phyloP scores from a whole-genome alignment of 2,888 invertebrate genomes.

The Troilus luridus region DNA sequence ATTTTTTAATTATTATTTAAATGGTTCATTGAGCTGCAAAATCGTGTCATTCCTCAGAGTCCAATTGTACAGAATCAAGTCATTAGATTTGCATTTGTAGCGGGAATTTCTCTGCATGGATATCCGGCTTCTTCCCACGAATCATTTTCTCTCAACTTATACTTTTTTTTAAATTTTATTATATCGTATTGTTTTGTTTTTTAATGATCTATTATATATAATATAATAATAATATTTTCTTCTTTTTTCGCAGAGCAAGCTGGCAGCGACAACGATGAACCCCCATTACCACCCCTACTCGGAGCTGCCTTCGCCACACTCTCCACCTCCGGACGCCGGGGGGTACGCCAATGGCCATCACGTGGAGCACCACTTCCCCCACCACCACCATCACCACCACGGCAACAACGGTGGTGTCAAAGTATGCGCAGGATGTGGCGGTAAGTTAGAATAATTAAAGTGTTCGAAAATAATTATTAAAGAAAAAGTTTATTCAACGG shows the following conservation, averaged over 20 bases:
- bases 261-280: slow-evolving; percentile 92
- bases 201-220: too few species aligned
- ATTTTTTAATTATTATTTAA: too few species aligned
- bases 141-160: too few species aligned
- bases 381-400: slow-evolving; percentile 68
- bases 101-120: too few species aligned
- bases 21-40: too few species aligned
- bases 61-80: too few species aligned
- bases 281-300: slow-evolving; percentile 90
- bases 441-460: slow-evolving; percentile 68
- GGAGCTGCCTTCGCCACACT: slow-evolving; percentile 81
- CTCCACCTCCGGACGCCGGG: slow-evolving; percentile 76
- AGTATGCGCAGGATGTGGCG: slow-evolving; percentile 92
- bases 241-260: slow-evolving; percentile 75
- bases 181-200: too few species aligned
- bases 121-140: too few species aligned
- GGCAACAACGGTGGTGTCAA: slow-evolving; percentile 68
- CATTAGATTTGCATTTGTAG: too few species aligned
- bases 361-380: slow-evolving; percentile 68
- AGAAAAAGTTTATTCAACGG: not conserved
- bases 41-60: too few species aligned
- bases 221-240: too few species aligned
- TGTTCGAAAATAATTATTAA: not conserved
- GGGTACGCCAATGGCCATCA: slow-evolving; percentile 70
- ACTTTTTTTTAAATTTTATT: too few species aligned